Evolutionary conservation across 2,888 invertebrate genomes (phyloP).

Genomic region (Eupithecia exiguata): DNA sequence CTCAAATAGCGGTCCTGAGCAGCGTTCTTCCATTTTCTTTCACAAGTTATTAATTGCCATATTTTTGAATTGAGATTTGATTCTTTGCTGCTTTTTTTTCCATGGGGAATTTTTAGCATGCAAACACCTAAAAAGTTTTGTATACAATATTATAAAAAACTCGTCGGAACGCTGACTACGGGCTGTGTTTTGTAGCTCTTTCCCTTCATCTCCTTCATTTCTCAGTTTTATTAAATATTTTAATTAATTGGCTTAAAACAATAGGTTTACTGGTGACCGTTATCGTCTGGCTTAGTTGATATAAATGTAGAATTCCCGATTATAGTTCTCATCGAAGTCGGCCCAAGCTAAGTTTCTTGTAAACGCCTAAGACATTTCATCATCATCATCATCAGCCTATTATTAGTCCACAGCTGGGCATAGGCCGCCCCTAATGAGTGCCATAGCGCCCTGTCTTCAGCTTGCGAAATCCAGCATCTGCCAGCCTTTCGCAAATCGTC

Average conservation of each 20-base stretch:
- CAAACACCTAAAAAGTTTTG: not conserved
- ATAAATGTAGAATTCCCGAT: not conserved
- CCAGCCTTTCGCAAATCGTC: too few species aligned
- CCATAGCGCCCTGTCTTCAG: too few species aligned
- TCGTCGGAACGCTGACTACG: not conserved
- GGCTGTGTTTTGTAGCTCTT: too few species aligned
- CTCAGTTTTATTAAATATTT: not conserved
- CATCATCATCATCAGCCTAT: too few species aligned
- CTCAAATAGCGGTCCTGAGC: not conserved
- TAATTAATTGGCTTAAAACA: too few species aligned
- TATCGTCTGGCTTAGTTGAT: not conserved
- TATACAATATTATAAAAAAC: not conserved
- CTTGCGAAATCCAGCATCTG: too few species aligned
- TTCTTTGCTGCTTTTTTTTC: not conserved
- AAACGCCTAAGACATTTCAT: too few species aligned
- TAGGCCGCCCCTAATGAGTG: too few species aligned
- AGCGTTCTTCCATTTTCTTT: not conserved
- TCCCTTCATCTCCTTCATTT: not conserved
- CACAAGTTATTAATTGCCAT: not conserved
- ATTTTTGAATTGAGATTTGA: too few species aligned
- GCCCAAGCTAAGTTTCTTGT: not conserved
- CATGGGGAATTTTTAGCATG: not conserved
- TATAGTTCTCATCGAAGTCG: not conserved
- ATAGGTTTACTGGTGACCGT: not conserved
- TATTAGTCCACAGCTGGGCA: too few species aligned